Conservation (phyloP, 2,888 invertebrate species). For the Plusia festucae region DNA sequence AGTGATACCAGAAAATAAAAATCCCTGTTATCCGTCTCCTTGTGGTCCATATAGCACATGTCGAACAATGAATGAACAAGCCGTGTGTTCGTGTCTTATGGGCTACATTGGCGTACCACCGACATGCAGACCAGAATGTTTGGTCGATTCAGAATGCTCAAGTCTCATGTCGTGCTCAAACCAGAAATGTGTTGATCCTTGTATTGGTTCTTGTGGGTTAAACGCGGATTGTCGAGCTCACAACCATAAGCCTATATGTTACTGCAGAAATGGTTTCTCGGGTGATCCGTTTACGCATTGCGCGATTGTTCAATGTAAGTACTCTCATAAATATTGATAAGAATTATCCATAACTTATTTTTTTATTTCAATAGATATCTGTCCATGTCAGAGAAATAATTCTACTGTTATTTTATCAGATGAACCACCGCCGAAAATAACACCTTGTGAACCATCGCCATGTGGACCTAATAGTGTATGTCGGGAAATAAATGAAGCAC, state of each 20-base stretch:
- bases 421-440: slow-evolving; percentile 69
- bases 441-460: slow-evolving; percentile 92
- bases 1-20: slow-evolving; percentile 68
- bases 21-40: slow-evolving; percentile 92
- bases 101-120: slow-evolving; percentile 93
- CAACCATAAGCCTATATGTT: slow-evolving; percentile 96
- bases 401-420: slow-evolving; percentile 57
- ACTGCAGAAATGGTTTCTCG: slow-evolving; percentile 92
- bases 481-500: slow-evolving; percentile 84
- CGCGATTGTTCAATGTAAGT: slow-evolving; percentile 69
- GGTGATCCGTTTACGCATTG: slow-evolving; percentile 95
- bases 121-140: slow-evolving; percentile 95
- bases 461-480: slow-evolving; percentile 95
- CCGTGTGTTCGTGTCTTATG: slow-evolving; percentile 93
- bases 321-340: not conserved
- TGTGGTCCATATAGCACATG: slow-evolving; percentile 95
- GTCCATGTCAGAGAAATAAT: not conserved
- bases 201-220: slow-evolving; percentile 94
- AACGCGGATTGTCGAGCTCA: slow-evolving; percentile 94
- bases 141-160: slow-evolving; percentile 94
- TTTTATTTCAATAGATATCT: not conserved
- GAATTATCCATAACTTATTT: not conserved
- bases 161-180: slow-evolving; percentile 93
- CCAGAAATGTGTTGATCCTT: slow-evolving; percentile 94
- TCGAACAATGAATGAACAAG: slow-evolving; percentile 86